phyloP scores from a whole-genome alignment of 2,113 vertebrate species.

The Rhinogobius similis region DNA sequence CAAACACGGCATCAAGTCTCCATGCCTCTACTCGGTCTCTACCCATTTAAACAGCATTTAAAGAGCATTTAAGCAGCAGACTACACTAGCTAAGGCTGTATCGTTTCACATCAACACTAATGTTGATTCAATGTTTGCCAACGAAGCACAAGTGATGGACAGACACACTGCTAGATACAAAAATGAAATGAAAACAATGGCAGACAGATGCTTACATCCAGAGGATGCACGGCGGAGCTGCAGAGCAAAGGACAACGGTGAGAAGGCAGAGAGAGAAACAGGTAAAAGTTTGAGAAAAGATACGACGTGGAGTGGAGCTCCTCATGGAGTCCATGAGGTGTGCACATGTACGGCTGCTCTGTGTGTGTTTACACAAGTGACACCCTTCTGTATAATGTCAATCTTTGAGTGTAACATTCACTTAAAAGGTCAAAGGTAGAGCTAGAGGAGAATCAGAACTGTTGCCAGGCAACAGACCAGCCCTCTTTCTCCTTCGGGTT shows the following conservation, averaged over 20 bases:
- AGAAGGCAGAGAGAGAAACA: constrained; percentile 52
- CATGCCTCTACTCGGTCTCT: constrained; percentile 3
- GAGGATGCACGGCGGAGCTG: constrained; percentile 65
- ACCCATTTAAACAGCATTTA: constrained; percentile 16
- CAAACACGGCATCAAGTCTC: constrained; percentile 25
- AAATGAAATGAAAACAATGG: constrained; percentile 50
- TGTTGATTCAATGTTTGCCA: constrained; percentile 35
- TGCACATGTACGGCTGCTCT: background rate
- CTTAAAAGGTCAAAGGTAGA: constrained; percentile 25
- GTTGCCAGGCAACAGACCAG: constrained; percentile 28
- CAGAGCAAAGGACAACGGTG: constrained; percentile 57
- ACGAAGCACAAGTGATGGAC: constrained; percentile 26
- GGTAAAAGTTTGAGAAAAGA: constrained; percentile 38
- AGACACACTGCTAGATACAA: constrained; percentile 12
- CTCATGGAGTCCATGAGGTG: background rate
- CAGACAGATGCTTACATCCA: constrained; percentile 70
- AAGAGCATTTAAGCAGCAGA: background rate
- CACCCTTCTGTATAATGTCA: constrained; percentile 1
- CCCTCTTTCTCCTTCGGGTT: constrained; percentile 45
- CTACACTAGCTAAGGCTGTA: constrained; percentile 19
- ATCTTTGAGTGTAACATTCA: background rate
- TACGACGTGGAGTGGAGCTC: constrained; percentile 10
- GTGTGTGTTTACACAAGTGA: background rate
- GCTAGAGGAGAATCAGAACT: constrained; percentile 24
- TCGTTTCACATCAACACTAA: constrained; percentile 22